Conservation (phyloP, 2,797 vertebrate genomes). For the Scarus forsteni region DNA sequence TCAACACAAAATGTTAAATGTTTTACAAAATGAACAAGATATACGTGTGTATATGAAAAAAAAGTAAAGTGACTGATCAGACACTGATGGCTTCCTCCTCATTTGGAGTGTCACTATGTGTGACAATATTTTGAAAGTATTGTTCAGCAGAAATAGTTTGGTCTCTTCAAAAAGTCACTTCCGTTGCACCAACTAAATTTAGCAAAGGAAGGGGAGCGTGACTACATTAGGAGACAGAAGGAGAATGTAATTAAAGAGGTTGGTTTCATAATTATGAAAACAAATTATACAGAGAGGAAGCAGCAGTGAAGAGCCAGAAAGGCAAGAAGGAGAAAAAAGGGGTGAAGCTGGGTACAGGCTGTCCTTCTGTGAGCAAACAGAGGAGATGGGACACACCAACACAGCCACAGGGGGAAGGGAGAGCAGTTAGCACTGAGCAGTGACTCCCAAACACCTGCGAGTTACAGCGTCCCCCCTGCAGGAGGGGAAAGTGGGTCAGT, state of each 20-base stretch:
- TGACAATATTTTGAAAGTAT: too few relatives aligned
- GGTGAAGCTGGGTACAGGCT: constrained; percentile 44
- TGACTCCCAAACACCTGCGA: constrained; percentile 32
- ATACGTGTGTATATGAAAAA: too few relatives aligned
- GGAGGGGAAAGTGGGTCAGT: constrained; percentile 29
- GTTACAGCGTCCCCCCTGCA: constrained; percentile 32
- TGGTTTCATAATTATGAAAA: constrained; percentile 2
- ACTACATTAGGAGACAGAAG: not conserved
- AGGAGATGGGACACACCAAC: constrained; percentile 45
- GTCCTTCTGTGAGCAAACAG: constrained; percentile 38
- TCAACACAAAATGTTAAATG: too few relatives aligned
- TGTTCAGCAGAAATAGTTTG: too few relatives aligned
- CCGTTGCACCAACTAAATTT: too few relatives aligned
- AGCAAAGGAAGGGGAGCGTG: too few relatives aligned
- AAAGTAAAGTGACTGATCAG: too few relatives aligned
- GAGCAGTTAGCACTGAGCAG: constrained; percentile 12
- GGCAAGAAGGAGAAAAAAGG: not conserved
- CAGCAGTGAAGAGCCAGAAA: not conserved
- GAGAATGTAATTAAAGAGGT: not conserved
- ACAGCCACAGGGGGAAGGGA: constrained; percentile 12
- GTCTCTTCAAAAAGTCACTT: too few relatives aligned
- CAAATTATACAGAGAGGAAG: not conserved
- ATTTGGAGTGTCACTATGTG: too few relatives aligned
- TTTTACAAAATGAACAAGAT: too few relatives aligned
- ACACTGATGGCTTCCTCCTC: too few relatives aligned